Conservation (phyloP, 2,888 invertebrate species). For the Drosophila stalkeri region DNA sequence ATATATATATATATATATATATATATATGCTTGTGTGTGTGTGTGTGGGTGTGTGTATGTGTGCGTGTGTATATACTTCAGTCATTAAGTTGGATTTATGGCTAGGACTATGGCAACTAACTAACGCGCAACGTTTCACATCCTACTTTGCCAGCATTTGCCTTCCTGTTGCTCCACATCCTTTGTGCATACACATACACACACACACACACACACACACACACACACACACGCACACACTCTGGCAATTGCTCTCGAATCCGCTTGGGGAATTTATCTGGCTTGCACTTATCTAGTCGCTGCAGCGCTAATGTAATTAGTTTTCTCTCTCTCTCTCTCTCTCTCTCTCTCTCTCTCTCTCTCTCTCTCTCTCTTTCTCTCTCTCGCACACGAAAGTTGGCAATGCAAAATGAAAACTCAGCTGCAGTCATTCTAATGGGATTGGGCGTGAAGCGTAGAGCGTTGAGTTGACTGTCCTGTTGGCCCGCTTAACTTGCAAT, state of each 20-base stretch:
- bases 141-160: slow-evolving; percentile 6
- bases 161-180: slow-evolving; percentile 9
- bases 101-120: slow-evolving; percentile 23
- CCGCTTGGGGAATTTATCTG: slow-evolving; percentile 14
- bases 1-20: background rate
- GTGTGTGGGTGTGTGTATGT: slow-evolving; percentile 1
- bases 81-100: slow-evolving; percentile 49
- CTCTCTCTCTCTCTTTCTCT: background rate
- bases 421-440: background rate
- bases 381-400: slow-evolving; percentile 24
- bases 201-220: background rate
- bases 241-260: background rate
- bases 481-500: slow-evolving; percentile 7
- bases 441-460: background rate
- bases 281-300: slow-evolving; percentile 44
- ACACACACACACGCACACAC: background rate
- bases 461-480: slow-evolving; percentile 6
- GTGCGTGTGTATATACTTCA: slow-evolving; percentile 9
- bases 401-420: slow-evolving; percentile 25
- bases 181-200: background rate
- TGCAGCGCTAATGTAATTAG: slow-evolving; percentile 60
- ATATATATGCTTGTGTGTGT: background rate
- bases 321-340: slow-evolving; percentile 27
- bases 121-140: slow-evolving; percentile 3
- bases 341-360: slow-evolving; percentile 3